Conservation (phyloP, 2,888 invertebrate species). For the Agonopterix heracliana region DNA sequence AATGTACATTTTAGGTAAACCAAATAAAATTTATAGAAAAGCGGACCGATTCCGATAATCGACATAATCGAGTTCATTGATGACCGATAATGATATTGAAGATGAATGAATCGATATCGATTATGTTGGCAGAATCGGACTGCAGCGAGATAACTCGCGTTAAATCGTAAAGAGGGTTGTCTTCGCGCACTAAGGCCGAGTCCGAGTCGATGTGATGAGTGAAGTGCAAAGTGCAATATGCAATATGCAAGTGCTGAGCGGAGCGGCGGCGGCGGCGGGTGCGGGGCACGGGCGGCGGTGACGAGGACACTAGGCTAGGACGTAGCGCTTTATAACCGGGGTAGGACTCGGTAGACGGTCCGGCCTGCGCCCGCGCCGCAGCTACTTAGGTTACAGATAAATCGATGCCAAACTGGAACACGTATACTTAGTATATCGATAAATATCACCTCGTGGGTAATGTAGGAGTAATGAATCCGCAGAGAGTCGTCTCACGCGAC, state of each 20-base stretch:
- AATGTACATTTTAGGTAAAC: constrained; percentile 11
- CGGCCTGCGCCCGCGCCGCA: constrained; percentile 9
- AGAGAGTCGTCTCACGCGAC: constrained; percentile 24
- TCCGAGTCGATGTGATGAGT: constrained; percentile 15
- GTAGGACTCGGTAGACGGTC: background rate
- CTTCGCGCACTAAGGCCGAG: constrained; percentile 18
- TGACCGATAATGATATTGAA: background rate
- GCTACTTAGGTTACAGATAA: constrained; percentile 56
- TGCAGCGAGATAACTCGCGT: constrained; percentile 16
- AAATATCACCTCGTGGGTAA: constrained; percentile 66
- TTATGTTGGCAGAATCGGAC: constrained; percentile 6
- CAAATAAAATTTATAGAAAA: constrained; percentile 6
- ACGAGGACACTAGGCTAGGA: too few relatives aligned
- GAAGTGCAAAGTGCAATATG: constrained; percentile 2
- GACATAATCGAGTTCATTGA: background rate
- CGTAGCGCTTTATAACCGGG: too few relatives aligned
- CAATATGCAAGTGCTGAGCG: constrained; percentile 8
- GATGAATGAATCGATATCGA: background rate
- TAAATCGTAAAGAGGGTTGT: constrained; percentile 14
- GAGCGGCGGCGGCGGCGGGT: constrained; percentile 19
- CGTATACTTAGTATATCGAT: constrained; percentile 67
- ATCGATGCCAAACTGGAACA: constrained; percentile 71
- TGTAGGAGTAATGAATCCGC: constrained; percentile 54
- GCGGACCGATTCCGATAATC: constrained; percentile 3
- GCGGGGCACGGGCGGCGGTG: constrained; percentile 11